Evolutionary conservation across 2,888 invertebrate genomes (phyloP).

Genomic region (Stenchaetothrips biformis): DNA sequence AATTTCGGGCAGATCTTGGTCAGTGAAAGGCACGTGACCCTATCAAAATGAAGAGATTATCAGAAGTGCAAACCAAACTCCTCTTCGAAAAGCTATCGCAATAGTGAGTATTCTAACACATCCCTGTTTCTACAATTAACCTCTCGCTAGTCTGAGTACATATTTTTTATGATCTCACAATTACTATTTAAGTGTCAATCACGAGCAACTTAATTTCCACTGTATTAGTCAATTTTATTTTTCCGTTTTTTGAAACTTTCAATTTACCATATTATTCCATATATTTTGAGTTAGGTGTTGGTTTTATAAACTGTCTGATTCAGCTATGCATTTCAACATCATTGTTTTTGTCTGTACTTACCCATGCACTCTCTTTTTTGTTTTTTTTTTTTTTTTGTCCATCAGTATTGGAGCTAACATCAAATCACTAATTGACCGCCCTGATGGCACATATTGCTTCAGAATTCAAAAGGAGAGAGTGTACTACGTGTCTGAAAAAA

Average conservation of each 20-base stretch:
- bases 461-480: conserved; percentile 87
- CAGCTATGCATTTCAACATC: too few species aligned
- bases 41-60: conserved; percentile 68
- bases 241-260: too few species aligned
- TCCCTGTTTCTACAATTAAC: too few species aligned
- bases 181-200: too few species aligned
- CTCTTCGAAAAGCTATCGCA: conserved; percentile 89
- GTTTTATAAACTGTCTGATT: too few species aligned
- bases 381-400: not conserved
- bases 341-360: too few species aligned
- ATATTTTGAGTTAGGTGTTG: conserved; percentile 43
- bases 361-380: conserved; percentile 56
- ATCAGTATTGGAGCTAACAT: conserved; percentile 90
- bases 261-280: too few species aligned
- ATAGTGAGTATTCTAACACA: conserved; percentile 64
- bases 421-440: conserved; percentile 85
- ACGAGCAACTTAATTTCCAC: too few species aligned
- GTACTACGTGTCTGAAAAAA: conserved; percentile 83
- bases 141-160: too few species aligned
- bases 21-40: too few species aligned
- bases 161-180: too few species aligned
- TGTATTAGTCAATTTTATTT: not conserved
- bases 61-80: conserved; percentile 79
- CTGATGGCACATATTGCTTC: conserved; percentile 96
- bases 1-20: too few species aligned